Conservation (phyloP, 2,113 vertebrate genomes). For the Calidris pygmaea region DNA sequence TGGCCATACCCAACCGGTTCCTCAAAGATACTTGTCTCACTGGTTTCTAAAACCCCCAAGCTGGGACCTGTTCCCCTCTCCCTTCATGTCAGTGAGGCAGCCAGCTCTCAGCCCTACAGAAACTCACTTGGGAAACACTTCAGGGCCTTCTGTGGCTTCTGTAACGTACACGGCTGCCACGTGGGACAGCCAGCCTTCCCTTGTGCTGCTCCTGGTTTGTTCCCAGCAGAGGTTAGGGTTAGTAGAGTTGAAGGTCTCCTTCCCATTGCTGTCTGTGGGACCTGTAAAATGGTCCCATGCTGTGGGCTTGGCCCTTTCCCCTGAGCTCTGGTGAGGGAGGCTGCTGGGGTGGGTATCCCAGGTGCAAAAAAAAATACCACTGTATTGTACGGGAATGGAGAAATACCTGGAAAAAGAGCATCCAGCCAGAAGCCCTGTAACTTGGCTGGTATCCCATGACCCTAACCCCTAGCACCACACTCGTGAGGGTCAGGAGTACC, state of each 20-base stretch:
- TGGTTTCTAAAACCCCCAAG: neutral
- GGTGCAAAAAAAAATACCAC: no score
- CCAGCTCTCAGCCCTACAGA: neutral
- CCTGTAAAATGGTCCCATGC: rapidly evolving
- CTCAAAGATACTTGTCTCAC: neutral
- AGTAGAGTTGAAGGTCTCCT: neutral
- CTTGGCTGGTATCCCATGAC: neutral
- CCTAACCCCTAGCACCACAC: rapidly evolving
- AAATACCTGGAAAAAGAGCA: neutral
- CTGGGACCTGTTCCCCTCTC: neutral
- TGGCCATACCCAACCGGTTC: neutral
- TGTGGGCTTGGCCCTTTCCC: neutral
- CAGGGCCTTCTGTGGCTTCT: neutral
- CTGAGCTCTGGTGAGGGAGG: neutral
- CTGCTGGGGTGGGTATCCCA: neutral
- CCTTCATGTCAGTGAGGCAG: neutral
- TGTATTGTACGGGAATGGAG: neutral
- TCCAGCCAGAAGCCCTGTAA: neutral
- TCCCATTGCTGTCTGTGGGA: rapidly evolving
- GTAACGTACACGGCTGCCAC: rapidly evolving
- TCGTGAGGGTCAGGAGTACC: neutral
- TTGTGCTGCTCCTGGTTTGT: neutral
- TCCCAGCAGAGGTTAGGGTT: neutral
- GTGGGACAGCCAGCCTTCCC: neutral
- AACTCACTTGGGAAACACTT: neutral